Base-by-base conservation (phyloP, 2,888 invertebrate species). In the Pediacus dermestoides region DNA sequence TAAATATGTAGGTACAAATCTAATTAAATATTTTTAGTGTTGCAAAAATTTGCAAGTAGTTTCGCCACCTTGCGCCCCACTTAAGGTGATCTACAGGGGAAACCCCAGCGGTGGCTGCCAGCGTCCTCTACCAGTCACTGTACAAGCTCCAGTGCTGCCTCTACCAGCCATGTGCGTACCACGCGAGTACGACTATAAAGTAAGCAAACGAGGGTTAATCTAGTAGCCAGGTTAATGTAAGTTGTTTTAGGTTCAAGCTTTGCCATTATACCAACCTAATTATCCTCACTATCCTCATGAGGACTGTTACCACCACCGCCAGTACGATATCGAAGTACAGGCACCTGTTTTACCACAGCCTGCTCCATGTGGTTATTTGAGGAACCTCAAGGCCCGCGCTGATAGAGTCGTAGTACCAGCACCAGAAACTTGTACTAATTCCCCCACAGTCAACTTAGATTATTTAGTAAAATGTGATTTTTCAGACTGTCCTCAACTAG, bases 1-100 rank as follows among this genome's bases (percentile, higher is more conserved):
- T n/a, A 18, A 18, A 18, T 18, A n/a, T 18, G 6, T n/a, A 18
- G 21, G n/a, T 18, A 18, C 21, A 18, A 18, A 18, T 18, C 21
- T 18, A 18, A 18, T 18, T 18, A 18, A 18, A 7, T 18, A 18
- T 33, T 57, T 62, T 35, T 42, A 68, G 67, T 68, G 68, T 43
- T 60, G 62, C 31, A 64, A 61, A 45, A 50, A 66, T 40, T 41
- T 68, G 14, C 46, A 50, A 12, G 57, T 66, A 1, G 50, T 60
- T 3, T 62, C 61, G 3, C 56, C 57, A 12, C 56, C 58, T 8
- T 39, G 48, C 6, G 35, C 53, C 8, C 58, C 63, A 1, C 41
- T 59, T 7, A 60, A 63, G 37, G 48, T 68, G 1, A 62, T 68
- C 10, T 60, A 57, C 45, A 60, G 57, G 41, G 55, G 43, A 8